A percentile compares a stretch with the other conserved stretches of the same genome.
phyloP scores from a whole-genome alignment of 2,888 invertebrate species.

The Tiliacea aurago region DNA sequence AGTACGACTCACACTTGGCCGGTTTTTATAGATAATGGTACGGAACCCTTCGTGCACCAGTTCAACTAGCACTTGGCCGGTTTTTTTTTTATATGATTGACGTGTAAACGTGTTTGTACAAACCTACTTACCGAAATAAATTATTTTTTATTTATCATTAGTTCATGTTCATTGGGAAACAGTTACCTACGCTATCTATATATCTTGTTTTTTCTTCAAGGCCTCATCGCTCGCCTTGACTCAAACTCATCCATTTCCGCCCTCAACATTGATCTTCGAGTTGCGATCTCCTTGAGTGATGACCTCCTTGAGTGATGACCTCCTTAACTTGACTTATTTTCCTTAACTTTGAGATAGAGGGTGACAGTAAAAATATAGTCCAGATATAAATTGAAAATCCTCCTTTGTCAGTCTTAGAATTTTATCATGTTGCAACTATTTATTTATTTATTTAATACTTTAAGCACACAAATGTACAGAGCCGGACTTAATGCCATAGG shows the following conservation, averaged over 20 bases:
- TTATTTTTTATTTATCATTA: no score
- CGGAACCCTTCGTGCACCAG: no score
- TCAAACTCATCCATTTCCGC: conserved; percentile 38
- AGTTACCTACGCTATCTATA: background rate
- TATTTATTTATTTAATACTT: no score
- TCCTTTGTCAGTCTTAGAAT: background rate
- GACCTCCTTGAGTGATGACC: conserved; percentile 31
- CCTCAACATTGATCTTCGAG: conserved; percentile 21
- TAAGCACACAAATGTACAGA: no score
- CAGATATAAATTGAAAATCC: background rate
- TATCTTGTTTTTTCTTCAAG: conserved; percentile 11
- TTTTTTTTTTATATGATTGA: no score
- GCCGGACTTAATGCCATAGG: no score
- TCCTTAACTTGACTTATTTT: conserved; percentile 34
- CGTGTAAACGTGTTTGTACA: no score
- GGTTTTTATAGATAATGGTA: no score
- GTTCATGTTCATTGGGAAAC: background rate
- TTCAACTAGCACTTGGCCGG: no score
- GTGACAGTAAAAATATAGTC: background rate
- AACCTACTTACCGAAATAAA: no score
- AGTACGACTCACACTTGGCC: no score
- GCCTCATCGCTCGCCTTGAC: background rate
- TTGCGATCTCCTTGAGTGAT: conserved; percentile 38
- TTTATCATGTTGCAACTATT: no score
- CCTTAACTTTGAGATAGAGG: conserved; percentile 18